Conservation (phyloP, 2,113 vertebrate species). For the Chlorodrepanis virens region DNA sequence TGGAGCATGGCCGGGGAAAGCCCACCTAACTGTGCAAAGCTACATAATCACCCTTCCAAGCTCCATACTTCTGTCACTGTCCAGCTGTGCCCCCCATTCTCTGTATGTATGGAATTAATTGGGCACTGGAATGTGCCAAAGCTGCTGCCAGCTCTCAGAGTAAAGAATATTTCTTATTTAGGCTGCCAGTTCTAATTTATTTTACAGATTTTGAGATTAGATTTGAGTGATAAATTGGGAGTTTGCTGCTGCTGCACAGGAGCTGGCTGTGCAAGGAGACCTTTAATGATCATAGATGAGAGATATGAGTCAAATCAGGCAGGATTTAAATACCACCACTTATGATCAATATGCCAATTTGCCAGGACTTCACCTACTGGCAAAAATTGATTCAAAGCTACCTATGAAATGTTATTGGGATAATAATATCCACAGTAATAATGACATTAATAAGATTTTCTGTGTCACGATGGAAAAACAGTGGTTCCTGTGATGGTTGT, state of each 20-base stretch:
- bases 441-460: not conserved
- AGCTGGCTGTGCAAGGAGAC: not conserved
- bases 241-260: not conserved
- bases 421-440: not conserved
- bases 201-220: not conserved
- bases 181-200: not conserved
- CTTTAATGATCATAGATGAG: not conserved
- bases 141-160: not conserved
- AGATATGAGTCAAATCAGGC: not conserved
- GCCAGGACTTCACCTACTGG: not conserved
- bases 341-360: not conserved
- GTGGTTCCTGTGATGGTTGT: not conserved
- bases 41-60: accelerated
- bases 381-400: not conserved
- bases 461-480: not conserved
- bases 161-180: not conserved
- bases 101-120: not conserved
- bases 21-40: not conserved
- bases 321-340: not conserved
- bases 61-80: accelerated
- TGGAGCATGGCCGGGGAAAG: not conserved
- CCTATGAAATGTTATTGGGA: not conserved
- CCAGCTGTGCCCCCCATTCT: not conserved
- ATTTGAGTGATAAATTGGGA: not conserved
- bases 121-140: not conserved